phyloP scores from a whole-genome alignment of 2,797 vertebrate species.

The Xyrichtys novacula region DNA sequence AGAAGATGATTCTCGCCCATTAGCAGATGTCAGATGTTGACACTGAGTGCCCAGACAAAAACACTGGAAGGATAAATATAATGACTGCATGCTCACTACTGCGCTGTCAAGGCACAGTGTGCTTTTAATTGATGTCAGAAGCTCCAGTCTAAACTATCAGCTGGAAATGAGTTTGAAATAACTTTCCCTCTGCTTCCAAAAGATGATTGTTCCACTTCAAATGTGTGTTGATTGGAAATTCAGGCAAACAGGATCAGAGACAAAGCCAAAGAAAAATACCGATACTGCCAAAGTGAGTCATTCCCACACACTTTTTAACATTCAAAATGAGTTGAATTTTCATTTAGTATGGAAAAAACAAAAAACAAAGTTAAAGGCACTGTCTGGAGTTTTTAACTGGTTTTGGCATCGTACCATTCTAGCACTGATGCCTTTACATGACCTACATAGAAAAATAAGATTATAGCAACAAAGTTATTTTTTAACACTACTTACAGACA shows the following conservation, averaged over 20 bases:
- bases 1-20: background rate
- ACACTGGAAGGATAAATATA: background rate
- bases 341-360: too few species aligned
- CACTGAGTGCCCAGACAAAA: background rate
- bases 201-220: too few species aligned
- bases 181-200: too few species aligned
- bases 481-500: too few species aligned
- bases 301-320: background rate
- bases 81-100: background rate
- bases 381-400: too few species aligned
- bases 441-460: too few species aligned
- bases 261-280: background rate
- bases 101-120: background rate
- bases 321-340: background rate
- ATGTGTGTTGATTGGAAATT: background rate
- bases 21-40: slow-evolving; percentile 11
- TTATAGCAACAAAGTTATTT: too few species aligned
- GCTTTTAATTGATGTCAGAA: background rate
- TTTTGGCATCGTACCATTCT: too few species aligned
- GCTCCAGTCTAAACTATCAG: background rate
- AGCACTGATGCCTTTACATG: too few species aligned
- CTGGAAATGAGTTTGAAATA: background rate
- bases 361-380: too few species aligned
- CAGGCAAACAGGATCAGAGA: background rate
- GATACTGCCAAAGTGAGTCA: background rate